Percentiles rank a stretch among this genome's conserved stretches.
These are phyloP conservation scores for Micromussa lordhowensis DNA, from an alignment of 92 coral and sea anemone genomes.

Conservation along the genomic window DNA sequence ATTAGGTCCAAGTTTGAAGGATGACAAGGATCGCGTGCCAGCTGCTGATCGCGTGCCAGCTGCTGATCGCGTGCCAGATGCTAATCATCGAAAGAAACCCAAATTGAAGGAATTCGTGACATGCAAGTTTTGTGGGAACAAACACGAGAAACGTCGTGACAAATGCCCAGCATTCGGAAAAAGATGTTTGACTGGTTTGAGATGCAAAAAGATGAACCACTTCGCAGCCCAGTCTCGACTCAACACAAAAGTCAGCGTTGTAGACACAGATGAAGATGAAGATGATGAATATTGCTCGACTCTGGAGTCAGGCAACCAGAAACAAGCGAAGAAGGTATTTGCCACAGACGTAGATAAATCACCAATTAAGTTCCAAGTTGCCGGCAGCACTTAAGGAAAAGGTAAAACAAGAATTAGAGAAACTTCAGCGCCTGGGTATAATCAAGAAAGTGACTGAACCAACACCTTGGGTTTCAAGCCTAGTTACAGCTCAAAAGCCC, in stretches of 20 bases:
- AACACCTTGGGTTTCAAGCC: constrained; percentile 38
- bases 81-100: background rate
- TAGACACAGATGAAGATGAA: background rate
- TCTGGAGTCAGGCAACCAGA: background rate
- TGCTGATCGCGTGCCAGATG: too few relatives aligned
- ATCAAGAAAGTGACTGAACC: constrained; percentile 35
- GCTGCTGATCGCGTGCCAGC: background rate
- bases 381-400: too few relatives aligned
- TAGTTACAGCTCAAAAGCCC: constrained; percentile 27
- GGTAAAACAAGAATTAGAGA: too few relatives aligned
- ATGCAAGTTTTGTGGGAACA: background rate
- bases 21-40: background rate
- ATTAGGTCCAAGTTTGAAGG: background rate
- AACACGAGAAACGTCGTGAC: background rate
- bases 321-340: too few relatives aligned
- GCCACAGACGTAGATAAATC: too few relatives aligned
- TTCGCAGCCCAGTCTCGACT: background rate
- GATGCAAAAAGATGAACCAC: background rate
- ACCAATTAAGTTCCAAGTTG: too few relatives aligned
- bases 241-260: background rate
- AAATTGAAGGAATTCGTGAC: background rate
- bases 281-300: background rate
- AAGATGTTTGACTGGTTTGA: too few relatives aligned
- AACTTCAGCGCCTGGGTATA: too few relatives aligned
- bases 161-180: background rate